Conservation (phyloP, 2,888 invertebrate genomes). For the Dicranocentrus wangi region DNA sequence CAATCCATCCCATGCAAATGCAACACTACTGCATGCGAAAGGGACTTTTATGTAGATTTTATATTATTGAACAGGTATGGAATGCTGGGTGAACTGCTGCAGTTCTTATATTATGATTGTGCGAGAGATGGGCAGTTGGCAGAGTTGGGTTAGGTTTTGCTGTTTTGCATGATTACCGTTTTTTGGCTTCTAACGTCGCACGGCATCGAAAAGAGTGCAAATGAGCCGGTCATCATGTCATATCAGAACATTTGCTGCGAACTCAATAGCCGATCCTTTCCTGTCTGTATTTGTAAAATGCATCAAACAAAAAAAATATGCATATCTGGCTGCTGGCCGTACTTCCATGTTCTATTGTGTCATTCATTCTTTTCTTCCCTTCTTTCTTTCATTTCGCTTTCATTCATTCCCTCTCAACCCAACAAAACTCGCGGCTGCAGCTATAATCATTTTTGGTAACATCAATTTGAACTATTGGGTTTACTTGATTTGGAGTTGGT, state of each 20-base stretch:
- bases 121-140: constrained; percentile 35
- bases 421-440: not conserved
- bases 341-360: constrained; percentile 3
- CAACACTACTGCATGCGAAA: not conserved
- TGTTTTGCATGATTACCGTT: constrained; percentile 38
- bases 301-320: no score
- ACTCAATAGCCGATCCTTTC: constrained; percentile 40
- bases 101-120: constrained; percentile 26
- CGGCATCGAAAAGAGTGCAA: constrained; percentile 31
- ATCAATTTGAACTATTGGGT: constrained; percentile 19
- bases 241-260: constrained; percentile 14
- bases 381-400: constrained; percentile 27
- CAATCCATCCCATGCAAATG: constrained; percentile 15
- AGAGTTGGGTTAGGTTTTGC: constrained; percentile 37
- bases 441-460: constrained; percentile 5
- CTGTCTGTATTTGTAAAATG: constrained; percentile 32
- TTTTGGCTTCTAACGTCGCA: constrained; percentile 35
- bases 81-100: not conserved
- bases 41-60: no score
- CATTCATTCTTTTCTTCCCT: constrained; percentile 17
- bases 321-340: no score
- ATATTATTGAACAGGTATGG: no score
- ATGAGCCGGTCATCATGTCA: constrained; percentile 40
- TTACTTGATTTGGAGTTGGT: constrained; percentile 32
- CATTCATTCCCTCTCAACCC: not conserved